These are phyloP conservation scores for Acanthosepion esculentum DNA, from an alignment of 2,888 invertebrate species.

Conservation along the genomic window DNA sequence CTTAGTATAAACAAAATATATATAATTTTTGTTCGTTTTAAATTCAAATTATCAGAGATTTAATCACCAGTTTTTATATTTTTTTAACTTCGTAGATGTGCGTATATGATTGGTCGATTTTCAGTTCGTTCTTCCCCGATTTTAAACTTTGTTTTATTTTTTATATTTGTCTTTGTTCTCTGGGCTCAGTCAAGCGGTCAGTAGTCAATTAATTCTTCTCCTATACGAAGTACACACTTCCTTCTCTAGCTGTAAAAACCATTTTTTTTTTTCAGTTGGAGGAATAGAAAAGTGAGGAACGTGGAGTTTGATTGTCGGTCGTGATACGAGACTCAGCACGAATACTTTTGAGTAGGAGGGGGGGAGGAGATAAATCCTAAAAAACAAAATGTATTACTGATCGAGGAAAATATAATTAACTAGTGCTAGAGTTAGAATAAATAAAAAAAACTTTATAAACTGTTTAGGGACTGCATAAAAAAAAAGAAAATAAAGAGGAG, in stretches of 20 bases:
- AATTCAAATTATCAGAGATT: neutral
- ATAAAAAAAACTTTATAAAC: too few species aligned
- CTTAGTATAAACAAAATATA: neutral
- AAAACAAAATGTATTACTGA: neutral
- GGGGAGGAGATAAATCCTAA: neutral
- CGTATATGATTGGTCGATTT: neutral
- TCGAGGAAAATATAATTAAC: neutral
- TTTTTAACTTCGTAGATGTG: neutral
- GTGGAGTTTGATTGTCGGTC: too few species aligned
- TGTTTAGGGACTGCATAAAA: too few species aligned
- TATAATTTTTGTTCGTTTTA: neutral
- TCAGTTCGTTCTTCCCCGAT: neutral
- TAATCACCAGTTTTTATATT: neutral
- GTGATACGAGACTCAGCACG: neutral
- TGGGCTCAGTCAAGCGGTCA: neutral
- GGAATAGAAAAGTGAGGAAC: too few species aligned
- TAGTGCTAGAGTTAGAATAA: neutral
- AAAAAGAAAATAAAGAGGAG: too few species aligned
- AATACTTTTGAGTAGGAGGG: neutral
- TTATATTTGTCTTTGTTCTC: neutral
- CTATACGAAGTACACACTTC: neutral
- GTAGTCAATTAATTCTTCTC: neutral
- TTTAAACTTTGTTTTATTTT: neutral
- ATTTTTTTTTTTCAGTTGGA: too few species aligned
- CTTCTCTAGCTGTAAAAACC: neutral